Percentiles rank a stretch among this genome's conserved stretches.
These are phyloP conservation scores for Melanostoma mellinum DNA, from an alignment of 2,888 invertebrate species.

Conservation along the genomic window DNA sequence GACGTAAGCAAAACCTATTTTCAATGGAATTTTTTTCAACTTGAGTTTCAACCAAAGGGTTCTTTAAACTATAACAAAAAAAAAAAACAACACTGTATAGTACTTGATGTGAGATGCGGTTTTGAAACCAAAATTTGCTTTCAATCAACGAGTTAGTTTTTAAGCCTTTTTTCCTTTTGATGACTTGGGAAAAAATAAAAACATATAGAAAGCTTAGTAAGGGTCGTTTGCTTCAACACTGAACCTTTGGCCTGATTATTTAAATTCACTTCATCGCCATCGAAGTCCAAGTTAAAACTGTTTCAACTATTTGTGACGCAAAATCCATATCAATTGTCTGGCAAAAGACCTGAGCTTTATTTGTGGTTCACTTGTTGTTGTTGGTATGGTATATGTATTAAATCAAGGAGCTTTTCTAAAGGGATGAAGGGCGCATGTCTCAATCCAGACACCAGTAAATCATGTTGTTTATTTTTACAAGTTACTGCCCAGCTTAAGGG, in stretches of 20 bases:
- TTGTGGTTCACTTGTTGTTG: conserved; percentile 4
- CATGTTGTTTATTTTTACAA: too few relatives aligned
- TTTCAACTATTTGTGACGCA: conserved; percentile 70
- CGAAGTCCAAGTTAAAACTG: conserved; percentile 71
- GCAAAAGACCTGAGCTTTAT: conserved; percentile 15
- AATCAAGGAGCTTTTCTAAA: conserved; percentile 17
- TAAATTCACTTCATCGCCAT: conserved; percentile 61
- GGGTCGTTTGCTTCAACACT: conserved; percentile 62
- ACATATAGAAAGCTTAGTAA: conserved; percentile 64
- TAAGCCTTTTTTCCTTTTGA: conserved; percentile 18
- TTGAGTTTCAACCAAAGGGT: conserved; percentile 14
- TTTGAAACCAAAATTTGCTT: conserved; percentile 60
- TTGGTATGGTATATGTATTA: background rate
- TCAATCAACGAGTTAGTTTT: conserved; percentile 18
- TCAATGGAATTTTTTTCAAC: conserved; percentile 33
- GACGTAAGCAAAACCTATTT: conserved; percentile 70
- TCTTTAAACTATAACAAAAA: conserved; percentile 7
- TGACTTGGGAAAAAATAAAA: conserved; percentile 13
- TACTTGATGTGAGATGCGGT: conserved; percentile 4
- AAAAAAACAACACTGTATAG: conserved; percentile 14
- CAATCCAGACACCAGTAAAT: too few relatives aligned
- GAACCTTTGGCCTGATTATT: conserved; percentile 50
- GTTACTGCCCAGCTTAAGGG: conserved; percentile 2
- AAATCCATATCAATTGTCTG: conserved; percentile 65
- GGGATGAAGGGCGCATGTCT: conserved; percentile 27